Base-by-base conservation (phyloP, 2,797 vertebrate species). In the Caiman crocodilus region DNA sequence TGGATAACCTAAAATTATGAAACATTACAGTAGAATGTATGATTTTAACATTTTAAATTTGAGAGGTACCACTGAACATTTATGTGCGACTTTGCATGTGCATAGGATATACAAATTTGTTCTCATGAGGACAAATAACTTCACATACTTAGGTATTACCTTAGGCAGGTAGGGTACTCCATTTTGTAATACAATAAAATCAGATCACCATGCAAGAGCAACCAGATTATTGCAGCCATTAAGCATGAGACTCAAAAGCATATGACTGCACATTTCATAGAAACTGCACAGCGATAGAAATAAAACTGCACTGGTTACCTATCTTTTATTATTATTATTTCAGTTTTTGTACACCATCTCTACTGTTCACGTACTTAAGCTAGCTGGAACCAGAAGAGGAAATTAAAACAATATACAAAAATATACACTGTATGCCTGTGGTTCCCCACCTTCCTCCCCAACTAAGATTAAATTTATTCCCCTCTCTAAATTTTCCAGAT, bases 381-480 rank as follows among this genome's bases (percentile, higher is more conserved):
- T 60, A 86, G 59, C 58, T 96, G 88, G 82, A 96, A 95, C 84
- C 71, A 77, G 58, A 88, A 95, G 18, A 94, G 30, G 17, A 87
- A 96, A 93, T 94, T 82, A 92, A 93, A 94, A 94, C 92, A 90
- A 80, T 82, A 95, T 60, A 88, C 1, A 78, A 89, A 83, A 78
- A 64, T 50, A 82, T 76, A 94, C 30, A 55, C 4, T 84, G 23
- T 10, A 76, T 71, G 32, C 17, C 63, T 82, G 71, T 87, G 84
- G 42, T 74, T 95, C 60, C 20, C 42, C 63, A 85, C 4, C 20
- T 93, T 93, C 76, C 94, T 96, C 26, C 85, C 86, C 76, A 85
- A 84, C 30, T n/a, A 91, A 76, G 42, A 92, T 84, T 67, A 95
- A 93, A 91, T 85, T 89, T 95, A 86, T 3, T 94, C 79, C 12